Conservation (phyloP, 2,113 vertebrate genomes). For the Triplophysa dalaica region DNA sequence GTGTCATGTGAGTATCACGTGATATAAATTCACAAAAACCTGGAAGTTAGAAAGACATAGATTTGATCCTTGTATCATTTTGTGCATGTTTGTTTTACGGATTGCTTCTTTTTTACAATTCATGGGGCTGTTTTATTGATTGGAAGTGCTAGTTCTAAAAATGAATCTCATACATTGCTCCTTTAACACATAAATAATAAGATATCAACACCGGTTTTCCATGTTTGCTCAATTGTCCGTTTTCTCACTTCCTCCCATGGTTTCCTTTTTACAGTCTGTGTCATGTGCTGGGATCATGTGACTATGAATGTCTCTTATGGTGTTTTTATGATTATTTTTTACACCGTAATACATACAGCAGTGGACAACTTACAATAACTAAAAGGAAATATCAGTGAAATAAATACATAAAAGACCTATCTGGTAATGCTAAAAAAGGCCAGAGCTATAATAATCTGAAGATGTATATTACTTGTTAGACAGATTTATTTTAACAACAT, state of each 20-base stretch:
- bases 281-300: conserved; percentile 74
- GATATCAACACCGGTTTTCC: conserved; percentile 50
- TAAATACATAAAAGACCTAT: not conserved
- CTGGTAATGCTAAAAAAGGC: no score
- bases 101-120: no score
- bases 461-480: no score
- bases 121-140: not conserved
- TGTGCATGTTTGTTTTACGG: not conserved
- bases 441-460: not conserved
- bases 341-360: not conserved
- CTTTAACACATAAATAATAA: not conserved
- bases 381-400: not conserved
- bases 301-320: conserved; percentile 25
- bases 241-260: conserved; percentile 68
- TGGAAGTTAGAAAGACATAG: not conserved
- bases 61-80: not conserved
- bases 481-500: not conserved
- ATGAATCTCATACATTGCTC: not conserved
- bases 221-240: conserved; percentile 57
- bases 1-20: conserved; percentile 3
- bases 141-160: not conserved
- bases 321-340: not conserved
- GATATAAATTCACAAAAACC: conserved; percentile 4
- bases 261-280: conserved; percentile 44
- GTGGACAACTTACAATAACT: no score